Conservation (phyloP, 2,113 vertebrate species). For the Parotia lawesii region DNA sequence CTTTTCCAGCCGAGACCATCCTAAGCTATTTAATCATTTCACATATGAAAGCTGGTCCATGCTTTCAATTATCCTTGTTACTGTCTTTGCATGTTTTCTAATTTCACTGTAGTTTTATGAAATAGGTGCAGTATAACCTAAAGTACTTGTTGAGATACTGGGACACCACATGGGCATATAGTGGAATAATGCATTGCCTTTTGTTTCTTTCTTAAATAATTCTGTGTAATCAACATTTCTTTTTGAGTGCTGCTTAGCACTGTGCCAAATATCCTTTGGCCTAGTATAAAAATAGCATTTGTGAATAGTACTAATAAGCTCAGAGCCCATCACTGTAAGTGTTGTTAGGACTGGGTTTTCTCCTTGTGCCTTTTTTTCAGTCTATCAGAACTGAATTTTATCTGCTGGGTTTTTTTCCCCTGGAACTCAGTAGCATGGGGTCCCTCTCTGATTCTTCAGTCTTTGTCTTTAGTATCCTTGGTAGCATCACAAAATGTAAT, state of each 20-base stretch:
- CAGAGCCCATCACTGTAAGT: not conserved
- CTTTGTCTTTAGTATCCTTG: not conserved
- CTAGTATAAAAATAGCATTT: not conserved
- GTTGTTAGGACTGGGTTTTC: not conserved
- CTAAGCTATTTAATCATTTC: not conserved
- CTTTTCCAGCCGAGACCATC: not conserved
- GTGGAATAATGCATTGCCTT: not conserved
- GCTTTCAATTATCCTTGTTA: not conserved
- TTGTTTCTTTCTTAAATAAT: not conserved
- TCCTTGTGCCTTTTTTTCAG: not conserved
- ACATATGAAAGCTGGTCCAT: not conserved
- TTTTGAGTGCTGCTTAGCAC: not conserved
- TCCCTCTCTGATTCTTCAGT: not conserved
- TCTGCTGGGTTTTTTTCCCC: accelerated
- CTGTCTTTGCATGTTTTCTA: not conserved
- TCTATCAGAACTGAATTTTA: not conserved
- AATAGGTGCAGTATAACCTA: not conserved
- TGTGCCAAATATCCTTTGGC: not conserved
- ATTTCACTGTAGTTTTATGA: not conserved
- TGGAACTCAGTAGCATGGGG: not conserved
- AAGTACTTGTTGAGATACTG: not conserved
- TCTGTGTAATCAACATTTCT: not conserved
- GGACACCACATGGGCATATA: not conserved
- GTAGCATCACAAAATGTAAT: not conserved
- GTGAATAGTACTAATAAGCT: not conserved